Evolutionary conservation across 2,888 invertebrate species (phyloP).

Genomic region (Teleogryllus oceanicus): DNA sequence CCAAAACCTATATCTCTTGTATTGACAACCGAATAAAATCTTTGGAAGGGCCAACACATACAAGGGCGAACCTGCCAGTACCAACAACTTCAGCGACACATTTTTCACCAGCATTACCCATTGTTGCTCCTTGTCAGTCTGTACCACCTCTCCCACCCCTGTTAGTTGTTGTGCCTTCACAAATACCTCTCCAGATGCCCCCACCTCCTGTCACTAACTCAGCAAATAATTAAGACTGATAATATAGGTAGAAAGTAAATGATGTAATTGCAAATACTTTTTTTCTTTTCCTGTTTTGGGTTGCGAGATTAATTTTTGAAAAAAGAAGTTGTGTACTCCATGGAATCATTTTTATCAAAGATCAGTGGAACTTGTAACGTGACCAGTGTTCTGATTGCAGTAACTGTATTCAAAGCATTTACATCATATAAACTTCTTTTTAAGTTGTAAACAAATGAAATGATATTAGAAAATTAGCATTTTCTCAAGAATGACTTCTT

Average conservation of each 20-base stretch:
- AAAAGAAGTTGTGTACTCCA: no score
- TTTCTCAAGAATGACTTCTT: no score
- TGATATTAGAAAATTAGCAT: not conserved
- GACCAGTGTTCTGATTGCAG: no score
- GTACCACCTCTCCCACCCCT: slow-evolving; percentile 24
- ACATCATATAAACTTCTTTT: no score
- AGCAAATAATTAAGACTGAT: not conserved
- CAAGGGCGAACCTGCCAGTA: slow-evolving; percentile 27
- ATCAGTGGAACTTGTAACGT: no score
- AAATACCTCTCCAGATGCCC: not conserved
- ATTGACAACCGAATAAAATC: slow-evolving; percentile 74
- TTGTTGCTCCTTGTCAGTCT: slow-evolving; percentile 31
- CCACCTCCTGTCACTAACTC: not conserved
- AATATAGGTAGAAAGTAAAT: not conserved
- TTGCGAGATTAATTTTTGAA: no score
- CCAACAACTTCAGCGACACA: slow-evolving; percentile 22
- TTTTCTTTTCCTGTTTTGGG: no score
- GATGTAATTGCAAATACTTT: no score
- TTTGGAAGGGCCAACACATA: slow-evolving; percentile 53
- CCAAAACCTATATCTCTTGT: slow-evolving; percentile 73
- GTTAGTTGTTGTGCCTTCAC: not conserved
- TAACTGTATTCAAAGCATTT: no score
- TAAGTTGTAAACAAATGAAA: no score
- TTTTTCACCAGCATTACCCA: slow-evolving; percentile 34
- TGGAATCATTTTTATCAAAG: no score